phyloP scores from a whole-genome alignment of 35 echinoderm and acorn worm species.

The Eucidaris tribuloides region DNA sequence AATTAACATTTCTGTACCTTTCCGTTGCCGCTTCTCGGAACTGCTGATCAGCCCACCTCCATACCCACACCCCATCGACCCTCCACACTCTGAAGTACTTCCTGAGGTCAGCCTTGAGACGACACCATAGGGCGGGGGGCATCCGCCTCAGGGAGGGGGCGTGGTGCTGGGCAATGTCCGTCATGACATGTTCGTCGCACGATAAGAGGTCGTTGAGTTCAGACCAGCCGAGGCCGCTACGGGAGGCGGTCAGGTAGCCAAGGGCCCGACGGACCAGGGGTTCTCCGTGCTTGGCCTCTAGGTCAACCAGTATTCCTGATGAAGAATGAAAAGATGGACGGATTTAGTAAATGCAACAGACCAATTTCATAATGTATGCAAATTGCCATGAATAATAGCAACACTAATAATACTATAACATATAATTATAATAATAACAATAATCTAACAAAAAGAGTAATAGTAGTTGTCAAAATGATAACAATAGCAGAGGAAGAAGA shows the following conservation, averaged over 20 bases:
- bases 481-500: too few relatives aligned
- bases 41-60: slow-evolving; percentile 66
- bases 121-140: slow-evolving; percentile 66
- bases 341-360: too few relatives aligned
- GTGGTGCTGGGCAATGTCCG: slow-evolving; percentile 41
- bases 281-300: slow-evolving; percentile 66
- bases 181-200: slow-evolving; percentile 81
- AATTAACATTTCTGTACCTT: slow-evolving; percentile 47
- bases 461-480: too few relatives aligned
- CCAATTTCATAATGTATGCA: too few relatives aligned
- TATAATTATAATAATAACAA: too few relatives aligned
- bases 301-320: slow-evolving; percentile 3
- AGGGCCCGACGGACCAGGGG: slow-evolving; percentile 62
- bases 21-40: slow-evolving; percentile 73
- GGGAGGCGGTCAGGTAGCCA: slow-evolving; percentile 80
- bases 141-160: slow-evolving; percentile 46
- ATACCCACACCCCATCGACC: slow-evolving; percentile 56
- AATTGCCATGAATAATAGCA: too few relatives aligned
- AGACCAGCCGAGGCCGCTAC: slow-evolving; percentile 55
- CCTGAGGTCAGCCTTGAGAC: slow-evolving; percentile 54
- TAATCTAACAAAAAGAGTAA: too few relatives aligned
- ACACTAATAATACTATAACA: too few relatives aligned
- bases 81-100: slow-evolving; percentile 29
- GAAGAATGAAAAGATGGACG: too few relatives aligned
- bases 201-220: slow-evolving; percentile 89